Evolutionary conservation across 2,888 invertebrate species (phyloP).

Genomic region (Temnothorax unifasciatus): DNA sequence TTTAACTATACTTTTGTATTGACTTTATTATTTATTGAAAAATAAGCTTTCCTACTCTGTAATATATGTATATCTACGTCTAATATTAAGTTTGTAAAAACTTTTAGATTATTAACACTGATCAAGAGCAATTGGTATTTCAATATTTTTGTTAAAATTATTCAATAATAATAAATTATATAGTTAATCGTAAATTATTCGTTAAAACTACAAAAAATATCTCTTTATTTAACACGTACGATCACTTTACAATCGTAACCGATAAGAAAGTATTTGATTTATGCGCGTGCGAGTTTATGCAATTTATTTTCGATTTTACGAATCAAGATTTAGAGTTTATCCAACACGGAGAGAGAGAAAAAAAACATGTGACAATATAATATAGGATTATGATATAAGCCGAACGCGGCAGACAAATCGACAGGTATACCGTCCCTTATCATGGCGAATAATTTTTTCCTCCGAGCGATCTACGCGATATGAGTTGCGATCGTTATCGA

Average conservation of each 20-base stretch:
- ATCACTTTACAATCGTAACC: neutral
- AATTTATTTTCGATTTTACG: slow-evolving; percentile 2
- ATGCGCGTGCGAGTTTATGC: neutral
- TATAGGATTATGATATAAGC: neutral
- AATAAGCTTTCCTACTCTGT: neutral
- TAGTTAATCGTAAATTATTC: neutral
- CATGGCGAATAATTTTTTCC: slow-evolving; percentile 58
- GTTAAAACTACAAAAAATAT: neutral
- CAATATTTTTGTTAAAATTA: neutral
- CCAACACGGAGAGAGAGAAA: neutral
- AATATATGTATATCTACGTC: neutral
- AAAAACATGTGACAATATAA: neutral
- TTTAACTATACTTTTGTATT: neutral
- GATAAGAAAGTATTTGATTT: slow-evolving; percentile 1
- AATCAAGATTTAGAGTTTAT: slow-evolving; percentile 3
- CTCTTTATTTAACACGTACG: neutral
- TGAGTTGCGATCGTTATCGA: slow-evolving; percentile 78
- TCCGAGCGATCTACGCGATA: slow-evolving; percentile 62
- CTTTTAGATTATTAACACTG: neutral
- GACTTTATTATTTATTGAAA: neutral
- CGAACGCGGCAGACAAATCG: slow-evolving; percentile 1
- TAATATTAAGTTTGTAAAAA: neutral
- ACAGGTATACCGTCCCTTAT: slow-evolving; percentile 18
- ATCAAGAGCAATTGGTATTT: neutral
- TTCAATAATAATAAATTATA: neutral